Percentiles rank a stretch among this genome's conserved stretches.
phyloP scores from a whole-genome alignment of 2,113 vertebrate species.

The Isurus oxyrinchus region DNA sequence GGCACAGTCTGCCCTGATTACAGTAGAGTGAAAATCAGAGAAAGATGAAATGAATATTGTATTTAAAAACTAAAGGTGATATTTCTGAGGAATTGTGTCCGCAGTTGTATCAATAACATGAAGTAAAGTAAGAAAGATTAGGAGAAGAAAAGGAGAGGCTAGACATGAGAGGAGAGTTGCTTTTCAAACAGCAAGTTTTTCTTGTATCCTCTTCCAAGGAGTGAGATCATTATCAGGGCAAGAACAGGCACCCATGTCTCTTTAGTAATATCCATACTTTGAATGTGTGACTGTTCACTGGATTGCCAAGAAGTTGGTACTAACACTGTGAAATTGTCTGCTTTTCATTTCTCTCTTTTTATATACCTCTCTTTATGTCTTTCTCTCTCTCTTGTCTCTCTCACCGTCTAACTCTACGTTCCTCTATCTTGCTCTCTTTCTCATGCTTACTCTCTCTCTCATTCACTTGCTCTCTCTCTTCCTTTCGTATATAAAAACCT shows the following conservation, averaged over 20 bases:
- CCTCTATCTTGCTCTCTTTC: background rate
- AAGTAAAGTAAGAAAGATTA: background rate
- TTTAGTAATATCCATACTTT: background rate
- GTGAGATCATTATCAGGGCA: background rate
- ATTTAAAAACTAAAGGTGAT: background rate
- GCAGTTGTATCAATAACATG: background rate
- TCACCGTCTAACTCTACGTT: conserved; percentile 19
- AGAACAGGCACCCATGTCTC: background rate
- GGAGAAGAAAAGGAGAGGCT: background rate
- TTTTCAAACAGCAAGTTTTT: background rate
- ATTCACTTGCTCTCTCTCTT: conserved; percentile 29
- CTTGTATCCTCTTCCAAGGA: background rate
- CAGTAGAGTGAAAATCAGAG: background rate
- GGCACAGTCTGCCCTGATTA: background rate
- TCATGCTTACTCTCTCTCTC: background rate
- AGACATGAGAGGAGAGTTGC: background rate
- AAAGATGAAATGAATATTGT: background rate
- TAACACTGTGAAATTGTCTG: background rate
- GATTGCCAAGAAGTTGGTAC: background rate
- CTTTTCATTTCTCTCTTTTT: background rate
- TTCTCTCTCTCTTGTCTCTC: conserved; percentile 28
- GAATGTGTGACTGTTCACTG: background rate
- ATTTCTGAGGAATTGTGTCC: background rate
- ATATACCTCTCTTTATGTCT: conserved; percentile 34
- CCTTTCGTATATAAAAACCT: too few species aligned